These are phyloP conservation scores for Poeciliopsis gracilis DNA, from an alignment of 2,797 vertebrate species.

Conservation along the genomic window DNA sequence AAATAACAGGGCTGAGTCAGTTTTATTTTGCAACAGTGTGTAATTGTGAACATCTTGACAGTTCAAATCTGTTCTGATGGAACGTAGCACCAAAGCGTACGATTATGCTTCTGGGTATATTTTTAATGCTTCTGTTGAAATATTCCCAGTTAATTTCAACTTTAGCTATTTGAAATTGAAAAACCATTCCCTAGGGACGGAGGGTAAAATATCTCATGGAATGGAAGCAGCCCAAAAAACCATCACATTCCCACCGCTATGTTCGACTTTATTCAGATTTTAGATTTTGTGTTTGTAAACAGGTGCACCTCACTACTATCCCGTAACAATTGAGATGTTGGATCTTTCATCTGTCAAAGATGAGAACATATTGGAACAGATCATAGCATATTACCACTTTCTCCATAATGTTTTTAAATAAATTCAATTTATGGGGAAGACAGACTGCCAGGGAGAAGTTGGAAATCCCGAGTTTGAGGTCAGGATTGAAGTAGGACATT, in stretches of 20 bases:
- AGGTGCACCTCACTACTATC: neutral
- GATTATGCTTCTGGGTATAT: neutral
- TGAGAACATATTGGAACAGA: neutral
- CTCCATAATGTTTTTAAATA: conserved; percentile 11
- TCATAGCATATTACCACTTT: neutral
- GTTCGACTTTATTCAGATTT: neutral
- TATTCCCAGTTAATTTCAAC: neutral
- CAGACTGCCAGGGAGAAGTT: conserved; percentile 11
- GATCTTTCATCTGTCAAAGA: neutral
- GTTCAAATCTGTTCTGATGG: neutral
- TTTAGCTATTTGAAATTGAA: neutral
- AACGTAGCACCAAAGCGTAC: neutral
- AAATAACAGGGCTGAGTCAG: neutral
- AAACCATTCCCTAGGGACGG: neutral
- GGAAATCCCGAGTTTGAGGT: conserved; percentile 28
- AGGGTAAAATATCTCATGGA: neutral
- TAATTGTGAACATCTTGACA: neutral
- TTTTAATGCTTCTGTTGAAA: neutral
- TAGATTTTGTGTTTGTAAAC: neutral
- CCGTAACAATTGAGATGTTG: neutral
- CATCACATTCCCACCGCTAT: neutral
- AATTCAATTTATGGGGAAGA: neutral
- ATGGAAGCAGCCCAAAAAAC: neutral
- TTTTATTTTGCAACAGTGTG: neutral
- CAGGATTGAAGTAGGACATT: conserved; percentile 38